Evolutionary conservation across 1,140 invertebrate genomes (phyloP).

Genomic region (Latrodectus geometricus): DNA sequence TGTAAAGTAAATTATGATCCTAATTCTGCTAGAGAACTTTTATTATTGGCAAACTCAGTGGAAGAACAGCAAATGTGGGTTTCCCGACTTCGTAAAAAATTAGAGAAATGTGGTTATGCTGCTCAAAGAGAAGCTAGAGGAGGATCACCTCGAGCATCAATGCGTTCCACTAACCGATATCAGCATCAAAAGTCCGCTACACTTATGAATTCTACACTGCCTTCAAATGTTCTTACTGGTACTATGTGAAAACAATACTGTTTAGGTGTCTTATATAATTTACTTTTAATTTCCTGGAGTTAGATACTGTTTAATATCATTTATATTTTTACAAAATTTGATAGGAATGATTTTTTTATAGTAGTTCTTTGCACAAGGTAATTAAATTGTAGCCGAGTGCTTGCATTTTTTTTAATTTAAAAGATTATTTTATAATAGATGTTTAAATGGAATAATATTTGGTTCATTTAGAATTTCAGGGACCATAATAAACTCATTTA

Average conservation of each 20-base stretch:
- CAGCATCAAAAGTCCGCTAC: constrained; percentile 62
- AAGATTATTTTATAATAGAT: too few species aligned
- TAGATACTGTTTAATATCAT: background rate
- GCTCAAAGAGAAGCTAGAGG: constrained; percentile 70
- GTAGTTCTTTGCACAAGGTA: background rate
- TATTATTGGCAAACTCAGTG: constrained; percentile 83
- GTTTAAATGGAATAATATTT: too few species aligned
- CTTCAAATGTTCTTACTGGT: constrained; percentile 51
- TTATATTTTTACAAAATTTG: background rate
- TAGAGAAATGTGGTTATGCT: constrained; percentile 93
- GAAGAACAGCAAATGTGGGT: constrained; percentile 96
- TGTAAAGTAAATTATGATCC: constrained; percentile 92
- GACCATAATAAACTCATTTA: too few species aligned
- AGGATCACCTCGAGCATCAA: constrained; percentile 60
- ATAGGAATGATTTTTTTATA: background rate
- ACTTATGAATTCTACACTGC: constrained; percentile 36
- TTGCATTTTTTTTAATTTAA: background rate
- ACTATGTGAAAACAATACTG: constrained; percentile 4
- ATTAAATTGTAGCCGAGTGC: background rate
- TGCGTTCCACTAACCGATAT: constrained; percentile 63
- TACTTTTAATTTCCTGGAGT: background rate
- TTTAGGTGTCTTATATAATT: background rate
- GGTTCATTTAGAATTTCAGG: too few species aligned
- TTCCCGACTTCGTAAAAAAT: constrained; percentile 87
- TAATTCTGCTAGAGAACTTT: constrained; percentile 89